phyloP scores from a whole-genome alignment of 1,140 invertebrate species.

The Melanaphis sacchari region DNA sequence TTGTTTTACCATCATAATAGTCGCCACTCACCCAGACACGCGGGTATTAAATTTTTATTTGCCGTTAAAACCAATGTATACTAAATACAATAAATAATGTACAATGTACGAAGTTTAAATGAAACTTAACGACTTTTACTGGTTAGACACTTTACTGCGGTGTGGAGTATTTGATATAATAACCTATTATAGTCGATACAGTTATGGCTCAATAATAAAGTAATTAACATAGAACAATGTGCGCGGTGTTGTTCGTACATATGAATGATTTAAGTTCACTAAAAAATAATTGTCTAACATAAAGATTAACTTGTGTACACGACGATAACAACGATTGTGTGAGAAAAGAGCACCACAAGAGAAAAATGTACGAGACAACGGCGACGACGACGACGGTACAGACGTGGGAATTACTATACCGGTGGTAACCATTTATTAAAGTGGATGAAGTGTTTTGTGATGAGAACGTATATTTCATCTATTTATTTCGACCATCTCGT shows the following conservation, averaged over 20 bases:
- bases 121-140: not conserved
- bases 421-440: not conserved
- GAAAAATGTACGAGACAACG: not conserved
- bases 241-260: too few species aligned
- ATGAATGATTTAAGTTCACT: not conserved
- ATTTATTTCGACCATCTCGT: not conserved
- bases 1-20: not conserved
- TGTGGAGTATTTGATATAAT: not conserved
- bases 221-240: not conserved
- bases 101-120: not conserved
- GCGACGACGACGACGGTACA: not conserved
- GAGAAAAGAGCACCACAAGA: not conserved
- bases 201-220: not conserved
- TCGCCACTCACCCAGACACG: too few species aligned
- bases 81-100: not conserved
- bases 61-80: not conserved
- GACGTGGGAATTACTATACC: not conserved
- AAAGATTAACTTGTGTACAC: not conserved
- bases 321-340: not conserved
- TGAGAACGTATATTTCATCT: not conserved
- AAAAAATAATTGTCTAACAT: not conserved
- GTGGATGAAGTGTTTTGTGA: slow-evolving; percentile 27
- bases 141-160: not conserved
- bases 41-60: not conserved
- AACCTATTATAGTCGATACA: not conserved